Base-by-base conservation (phyloP, 2,888 invertebrate genomes). In the Dermolepida albohirtum region DNA sequence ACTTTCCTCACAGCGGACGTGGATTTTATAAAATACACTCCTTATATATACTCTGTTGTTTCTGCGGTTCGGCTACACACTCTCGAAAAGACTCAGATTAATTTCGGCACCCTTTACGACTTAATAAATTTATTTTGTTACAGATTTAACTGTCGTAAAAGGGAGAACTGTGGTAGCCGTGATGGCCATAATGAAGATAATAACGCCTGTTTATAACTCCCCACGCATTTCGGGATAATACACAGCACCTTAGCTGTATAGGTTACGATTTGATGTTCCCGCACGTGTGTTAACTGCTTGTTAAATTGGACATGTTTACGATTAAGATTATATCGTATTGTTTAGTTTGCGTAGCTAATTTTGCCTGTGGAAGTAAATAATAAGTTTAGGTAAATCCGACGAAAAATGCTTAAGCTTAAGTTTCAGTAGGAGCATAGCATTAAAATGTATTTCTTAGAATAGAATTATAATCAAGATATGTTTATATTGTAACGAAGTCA, bases 111-210 rank as follows among this genome's bases (percentile, higher is more conserved):
- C 47, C 17, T 47, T 47, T 47, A 59, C 54, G 54, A 59, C 59
- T 29, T 47, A 59, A 59, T 59, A 59, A 59, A 59, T 59, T 59
- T 47, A 47, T 59, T 59, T 59, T 47, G 47, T 47, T 44, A 10
- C 47, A 59, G 59, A 44, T 59, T 59, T 59, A 44, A 59, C 59
- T 59, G 34, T 27, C 29, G 47, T 47, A 47, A 59, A 44, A 29
- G 59, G 44, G 59, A 47, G 41, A 7, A 27, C 44, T 47, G 59
- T 7, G 34, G 59, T 11, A 47, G 34, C 34, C 59, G 47, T 47
- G 59, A 59, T 47, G 44, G 34, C 22, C 59, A 14, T 59, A 59
- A 59, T 59, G 59, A 59, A 59, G 59, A 59, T 14, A 59, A 59
- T 59, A 59, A 59, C 29, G 44, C 44, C 29, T 47, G 29, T 59